Evolutionary conservation across 2,888 invertebrate genomes (phyloP).

Genomic region (Scotopteryx bipunctaria): DNA sequence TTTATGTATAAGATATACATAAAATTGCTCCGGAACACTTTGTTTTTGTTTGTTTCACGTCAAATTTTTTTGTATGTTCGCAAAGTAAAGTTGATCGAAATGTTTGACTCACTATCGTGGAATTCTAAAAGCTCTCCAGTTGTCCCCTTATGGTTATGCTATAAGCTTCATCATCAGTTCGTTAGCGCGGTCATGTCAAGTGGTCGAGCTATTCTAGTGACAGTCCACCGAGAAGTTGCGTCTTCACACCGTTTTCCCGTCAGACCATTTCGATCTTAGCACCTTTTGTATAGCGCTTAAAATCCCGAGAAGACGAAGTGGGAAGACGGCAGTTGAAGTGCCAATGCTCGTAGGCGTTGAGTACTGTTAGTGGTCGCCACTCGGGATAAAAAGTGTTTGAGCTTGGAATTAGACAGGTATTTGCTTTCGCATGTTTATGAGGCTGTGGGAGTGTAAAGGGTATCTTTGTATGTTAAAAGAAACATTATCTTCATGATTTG

Average conservation of each 20-base stretch:
- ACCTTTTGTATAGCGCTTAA: constrained; percentile 13
- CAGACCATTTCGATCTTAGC: constrained; percentile 36
- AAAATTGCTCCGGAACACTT: neutral
- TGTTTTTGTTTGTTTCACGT: neutral
- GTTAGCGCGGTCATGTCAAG: constrained; percentile 63
- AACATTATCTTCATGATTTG: constrained; percentile 34
- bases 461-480: constrained; percentile 30
- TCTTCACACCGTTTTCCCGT: constrained; percentile 14
- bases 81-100: constrained; percentile 3
- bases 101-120: constrained; percentile 22
- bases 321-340: constrained; percentile 31
- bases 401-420: constrained; percentile 57
- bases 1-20: neutral
- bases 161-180: constrained; percentile 60
- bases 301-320: constrained; percentile 26
- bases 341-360: constrained; percentile 58
- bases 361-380: constrained; percentile 59
- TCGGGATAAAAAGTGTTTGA: constrained; percentile 53
- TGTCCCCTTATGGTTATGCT: constrained; percentile 48
- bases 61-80: constrained; percentile 10
- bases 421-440: constrained; percentile 51
- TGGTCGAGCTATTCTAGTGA: constrained; percentile 43
- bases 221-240: constrained; percentile 35
- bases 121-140: constrained; percentile 36
- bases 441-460: constrained; percentile 49